Base-by-base conservation (phyloP, 2,113 vertebrate genomes). In the Dasypus novemcinctus region DNA sequence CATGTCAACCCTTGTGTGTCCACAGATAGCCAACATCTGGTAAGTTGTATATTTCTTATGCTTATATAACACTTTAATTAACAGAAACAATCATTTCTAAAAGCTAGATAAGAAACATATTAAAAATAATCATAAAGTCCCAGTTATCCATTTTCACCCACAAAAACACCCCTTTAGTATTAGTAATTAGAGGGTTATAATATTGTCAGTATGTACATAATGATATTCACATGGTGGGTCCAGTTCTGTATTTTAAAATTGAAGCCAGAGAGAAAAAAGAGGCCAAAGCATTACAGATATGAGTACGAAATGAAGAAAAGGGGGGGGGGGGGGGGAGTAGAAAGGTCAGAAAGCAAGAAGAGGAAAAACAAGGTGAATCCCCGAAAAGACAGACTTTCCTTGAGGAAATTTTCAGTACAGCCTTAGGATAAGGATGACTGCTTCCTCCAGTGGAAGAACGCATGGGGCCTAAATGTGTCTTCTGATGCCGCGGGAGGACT, bases 51-150 rank as follows among this genome's bases (percentile, higher is more conserved):
- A 93, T 87, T 74, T 90, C 38, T 85, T 57, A 23, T 46, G 59
- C 29, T 92, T 95, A 71, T 52, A 29, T n/a, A 88, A 92, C 25
- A 76, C 63, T 43, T 69, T 90, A 84, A 80, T 87, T 93, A 96
- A 81, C 12, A 80, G 72, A 17, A 90, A 69, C 18, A 92, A 91
- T 61, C 41, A 91, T 13, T 87, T 25, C 31, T 74, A 66, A n/a
- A 91, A 86, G 27, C 10, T 57, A 82, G 46, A 90, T 80, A 75
- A 87, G 82, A 86, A 72, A 80, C 46, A 78, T 63, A 87, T 64
- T 90, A 82, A 91, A 64, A 64, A 75, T 85, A 88, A 61, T 93
- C 38, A 95, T 88, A 59, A 92, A 84, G 29, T 87, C 13, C 21
- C 61, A 79, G 81, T 90, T 92, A 92, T 83, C 17, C 38, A 87